These are phyloP conservation scores for Ectropis crepuscularia DNA, from an alignment of 2,888 invertebrate species.

Conservation along the genomic window DNA sequence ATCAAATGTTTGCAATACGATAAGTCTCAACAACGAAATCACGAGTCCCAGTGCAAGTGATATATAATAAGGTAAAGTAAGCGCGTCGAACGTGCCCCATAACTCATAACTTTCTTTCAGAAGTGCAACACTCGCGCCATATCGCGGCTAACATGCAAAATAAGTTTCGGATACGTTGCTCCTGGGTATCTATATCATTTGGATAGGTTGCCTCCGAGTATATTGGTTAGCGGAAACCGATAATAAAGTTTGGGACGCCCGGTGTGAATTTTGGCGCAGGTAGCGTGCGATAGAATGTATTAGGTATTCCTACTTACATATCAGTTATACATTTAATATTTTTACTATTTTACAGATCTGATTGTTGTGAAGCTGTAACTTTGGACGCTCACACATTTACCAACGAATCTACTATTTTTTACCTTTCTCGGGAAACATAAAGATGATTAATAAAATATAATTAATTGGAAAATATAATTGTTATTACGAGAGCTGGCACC, in stretches of 20 bases:
- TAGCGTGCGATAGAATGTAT: neutral
- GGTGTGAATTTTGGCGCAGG: slow-evolving; percentile 31
- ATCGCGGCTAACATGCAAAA: slow-evolving; percentile 77
- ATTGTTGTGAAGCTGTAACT: no score
- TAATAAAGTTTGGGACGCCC: slow-evolving; percentile 63
- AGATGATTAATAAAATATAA: no score
- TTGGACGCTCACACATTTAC: no score
- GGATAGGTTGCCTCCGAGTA: slow-evolving; percentile 54
- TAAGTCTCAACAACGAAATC: slow-evolving; percentile 4
- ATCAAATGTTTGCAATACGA: no score
- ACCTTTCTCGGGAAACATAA: no score
- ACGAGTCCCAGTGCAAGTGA: slow-evolving; percentile 41
- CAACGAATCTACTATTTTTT: no score
- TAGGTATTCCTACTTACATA: no score
- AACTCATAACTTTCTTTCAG: slow-evolving; percentile 74
- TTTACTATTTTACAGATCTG: no score
- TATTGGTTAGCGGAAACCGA: slow-evolving; percentile 68
- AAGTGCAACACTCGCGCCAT: slow-evolving; percentile 68
- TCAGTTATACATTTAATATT: no score
- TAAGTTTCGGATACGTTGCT: slow-evolving; percentile 67
- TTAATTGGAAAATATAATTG: no score
- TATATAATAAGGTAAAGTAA: slow-evolving; percentile 41
- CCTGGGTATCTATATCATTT: slow-evolving; percentile 12
- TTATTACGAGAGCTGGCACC: no score
- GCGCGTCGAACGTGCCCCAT: slow-evolving; percentile 53